Conservation (phyloP, 2,113 vertebrate genomes). For the Prolemur simus region DNA sequence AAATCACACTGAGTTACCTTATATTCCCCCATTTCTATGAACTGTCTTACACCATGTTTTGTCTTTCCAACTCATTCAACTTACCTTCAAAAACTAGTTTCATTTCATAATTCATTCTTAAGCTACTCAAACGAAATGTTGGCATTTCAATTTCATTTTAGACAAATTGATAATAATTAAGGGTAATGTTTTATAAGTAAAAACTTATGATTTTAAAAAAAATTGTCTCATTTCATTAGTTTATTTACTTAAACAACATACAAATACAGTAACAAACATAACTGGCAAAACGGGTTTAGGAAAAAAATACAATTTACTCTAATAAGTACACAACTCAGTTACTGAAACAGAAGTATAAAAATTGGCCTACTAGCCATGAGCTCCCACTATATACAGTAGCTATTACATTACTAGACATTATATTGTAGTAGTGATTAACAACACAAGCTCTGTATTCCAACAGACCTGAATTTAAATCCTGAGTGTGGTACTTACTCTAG, state of each 20-base stretch:
- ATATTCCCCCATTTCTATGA: neutral
- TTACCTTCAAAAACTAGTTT: neutral
- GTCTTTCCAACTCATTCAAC: neutral
- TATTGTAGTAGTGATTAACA: neutral
- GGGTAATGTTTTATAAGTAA: neutral
- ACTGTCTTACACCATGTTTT: slow-evolving; percentile 12
- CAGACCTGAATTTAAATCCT: neutral
- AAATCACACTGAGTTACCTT: neutral
- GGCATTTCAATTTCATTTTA: neutral
- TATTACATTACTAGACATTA: neutral
- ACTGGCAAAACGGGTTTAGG: neutral
- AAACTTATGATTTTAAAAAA: neutral
- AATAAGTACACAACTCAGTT: neutral
- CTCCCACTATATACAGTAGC: neutral
- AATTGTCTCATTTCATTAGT: neutral
- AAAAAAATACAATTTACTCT: neutral
- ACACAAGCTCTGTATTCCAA: neutral
- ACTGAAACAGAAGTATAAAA: neutral
- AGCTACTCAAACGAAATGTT: neutral
- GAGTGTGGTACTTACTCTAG: neutral
- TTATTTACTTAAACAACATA: slow-evolving; percentile 2
- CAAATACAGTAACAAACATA: slow-evolving; percentile 1
- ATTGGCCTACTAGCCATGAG: neutral
- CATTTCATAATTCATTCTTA: neutral
- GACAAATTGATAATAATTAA: neutral